These are phyloP conservation scores for Danionella cerebrum DNA, from an alignment of 2,113 vertebrate genomes.

Conservation along the genomic window DNA sequence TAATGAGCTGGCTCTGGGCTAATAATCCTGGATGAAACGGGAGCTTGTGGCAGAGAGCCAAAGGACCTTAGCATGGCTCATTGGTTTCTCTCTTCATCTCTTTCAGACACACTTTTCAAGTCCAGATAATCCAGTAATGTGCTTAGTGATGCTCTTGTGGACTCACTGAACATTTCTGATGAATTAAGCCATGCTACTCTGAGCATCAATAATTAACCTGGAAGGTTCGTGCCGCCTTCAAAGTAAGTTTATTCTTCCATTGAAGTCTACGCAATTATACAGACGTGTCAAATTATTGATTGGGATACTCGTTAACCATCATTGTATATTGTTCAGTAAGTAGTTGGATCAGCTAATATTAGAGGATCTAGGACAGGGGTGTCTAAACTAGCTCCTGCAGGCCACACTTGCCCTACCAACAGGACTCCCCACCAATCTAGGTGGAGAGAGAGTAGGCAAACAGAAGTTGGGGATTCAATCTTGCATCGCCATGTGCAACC, in stretches of 20 bases:
- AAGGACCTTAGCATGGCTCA: constrained; percentile 34
- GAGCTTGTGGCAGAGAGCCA: constrained; percentile 10
- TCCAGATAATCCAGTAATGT: constrained; percentile 60
- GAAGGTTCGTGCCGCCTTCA: constrained; percentile 54
- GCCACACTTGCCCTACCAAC: too few relatives aligned
- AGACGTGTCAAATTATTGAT: too few relatives aligned
- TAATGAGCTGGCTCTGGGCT: constrained; percentile 14
- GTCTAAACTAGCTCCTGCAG: too few relatives aligned
- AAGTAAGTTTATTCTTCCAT: constrained; percentile 53
- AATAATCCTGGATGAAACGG: not conserved
- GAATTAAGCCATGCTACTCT: constrained; percentile 55
- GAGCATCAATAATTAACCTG: constrained; percentile 60
- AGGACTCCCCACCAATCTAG: too few relatives aligned
- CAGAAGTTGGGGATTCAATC: too few relatives aligned
- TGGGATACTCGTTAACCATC: too few relatives aligned
- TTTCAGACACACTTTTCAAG: constrained; percentile 48
- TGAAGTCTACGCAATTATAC: constrained; percentile 26
- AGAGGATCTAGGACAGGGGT: not conserved
- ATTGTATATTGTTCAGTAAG: too few relatives aligned
- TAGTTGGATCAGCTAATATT: not conserved
- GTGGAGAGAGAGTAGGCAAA: too few relatives aligned
- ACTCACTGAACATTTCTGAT: constrained; percentile 49
- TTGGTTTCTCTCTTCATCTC: constrained; percentile 30
- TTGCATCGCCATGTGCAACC: too few relatives aligned
- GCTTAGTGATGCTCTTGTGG: constrained; percentile 62